These are phyloP conservation scores for Telenomus remus DNA, from an alignment of 1,140 invertebrate species.

Conservation along the genomic window DNA sequence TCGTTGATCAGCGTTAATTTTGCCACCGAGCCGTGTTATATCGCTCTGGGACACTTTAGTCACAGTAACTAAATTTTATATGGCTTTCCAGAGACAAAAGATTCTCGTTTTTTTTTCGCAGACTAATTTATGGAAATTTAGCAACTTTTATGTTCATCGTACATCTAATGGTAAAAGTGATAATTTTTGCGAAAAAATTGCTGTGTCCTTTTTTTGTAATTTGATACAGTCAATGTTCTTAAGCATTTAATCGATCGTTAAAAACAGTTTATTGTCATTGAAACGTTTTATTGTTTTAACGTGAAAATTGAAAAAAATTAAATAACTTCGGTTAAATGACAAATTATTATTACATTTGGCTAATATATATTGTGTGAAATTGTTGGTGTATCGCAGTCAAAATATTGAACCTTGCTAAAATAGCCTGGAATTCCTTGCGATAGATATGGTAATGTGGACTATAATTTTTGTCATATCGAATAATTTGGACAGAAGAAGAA, in stretches of 20 bases:
- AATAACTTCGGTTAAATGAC: too few species aligned
- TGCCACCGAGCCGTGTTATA: constrained; percentile 33
- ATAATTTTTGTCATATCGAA: background rate
- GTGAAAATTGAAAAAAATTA: too few species aligned
- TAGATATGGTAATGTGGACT: constrained; percentile 2
- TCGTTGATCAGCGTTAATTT: constrained; percentile 50
- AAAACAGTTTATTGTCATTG: background rate
- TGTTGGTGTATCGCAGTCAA: background rate
- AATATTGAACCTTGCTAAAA: constrained; percentile 1
- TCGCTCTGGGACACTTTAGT: constrained; percentile 12
- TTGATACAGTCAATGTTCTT: too few species aligned
- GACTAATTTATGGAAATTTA: too few species aligned
- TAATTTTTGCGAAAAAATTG: constrained; percentile 3
- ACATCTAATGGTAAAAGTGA: constrained; percentile 26
- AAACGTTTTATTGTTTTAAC: too few species aligned
- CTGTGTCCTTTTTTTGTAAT: too few species aligned
- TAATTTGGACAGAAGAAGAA: background rate
- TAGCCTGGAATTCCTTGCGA: constrained; percentile 6
- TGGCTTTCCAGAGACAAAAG: constrained; percentile 31
- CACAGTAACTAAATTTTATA: constrained; percentile 20
- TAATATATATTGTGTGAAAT: background rate
- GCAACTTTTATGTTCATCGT: too few species aligned
- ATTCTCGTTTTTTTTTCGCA: constrained; percentile 2
- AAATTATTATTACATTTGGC: background rate
- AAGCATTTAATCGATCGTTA: background rate